Evolutionary conservation across 1,140 invertebrate genomes (phyloP).

Genomic region (Scaptomyza pallida): DNA sequence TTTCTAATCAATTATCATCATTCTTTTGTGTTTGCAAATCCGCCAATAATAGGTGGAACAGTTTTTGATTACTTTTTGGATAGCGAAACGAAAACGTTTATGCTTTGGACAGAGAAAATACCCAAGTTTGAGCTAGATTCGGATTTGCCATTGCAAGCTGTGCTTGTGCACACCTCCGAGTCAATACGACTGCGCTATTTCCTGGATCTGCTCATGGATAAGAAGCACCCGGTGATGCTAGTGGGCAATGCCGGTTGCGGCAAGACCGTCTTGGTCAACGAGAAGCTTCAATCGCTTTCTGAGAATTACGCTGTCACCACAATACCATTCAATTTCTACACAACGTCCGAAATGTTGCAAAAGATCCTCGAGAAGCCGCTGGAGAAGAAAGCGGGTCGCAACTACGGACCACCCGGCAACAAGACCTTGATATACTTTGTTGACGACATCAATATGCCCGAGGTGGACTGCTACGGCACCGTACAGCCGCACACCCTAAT

Average conservation of each 20-base stretch:
- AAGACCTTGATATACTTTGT: slow-evolving; percentile 98
- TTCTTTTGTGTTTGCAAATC: slow-evolving; percentile 2
- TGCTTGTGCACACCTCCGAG: slow-evolving; percentile 96
- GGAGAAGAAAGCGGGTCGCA: slow-evolving; percentile 98
- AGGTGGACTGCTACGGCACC: slow-evolving; percentile 97
- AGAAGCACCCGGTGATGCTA: slow-evolving; percentile 95
- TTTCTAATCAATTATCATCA: not conserved
- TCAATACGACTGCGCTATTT: slow-evolving; percentile 95
- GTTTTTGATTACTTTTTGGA: slow-evolving; percentile 98
- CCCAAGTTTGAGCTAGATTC: slow-evolving; percentile 96
- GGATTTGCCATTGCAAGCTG: slow-evolving; percentile 95
- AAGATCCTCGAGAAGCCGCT: slow-evolving; percentile 97
- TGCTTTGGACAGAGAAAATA: slow-evolving; percentile 94
- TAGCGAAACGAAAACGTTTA: slow-evolving; percentile 93
- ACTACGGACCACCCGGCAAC: slow-evolving; percentile 97
- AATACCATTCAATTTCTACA: slow-evolving; percentile 98
- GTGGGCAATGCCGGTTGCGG: slow-evolving; percentile 96
- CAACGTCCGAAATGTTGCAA: slow-evolving; percentile 97
- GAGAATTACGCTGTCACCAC: slow-evolving; percentile 95
- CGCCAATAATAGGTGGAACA: slow-evolving; percentile 87
- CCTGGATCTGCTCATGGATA: slow-evolving; percentile 94
- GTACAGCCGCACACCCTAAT: slow-evolving; percentile 98
- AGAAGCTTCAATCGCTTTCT: slow-evolving; percentile 91
- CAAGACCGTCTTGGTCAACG: slow-evolving; percentile 94
- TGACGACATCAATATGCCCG: slow-evolving; percentile 99